Evolutionary conservation across 2,113 vertebrate species (phyloP).

Genomic region (Ochotona curzoniae): DNA sequence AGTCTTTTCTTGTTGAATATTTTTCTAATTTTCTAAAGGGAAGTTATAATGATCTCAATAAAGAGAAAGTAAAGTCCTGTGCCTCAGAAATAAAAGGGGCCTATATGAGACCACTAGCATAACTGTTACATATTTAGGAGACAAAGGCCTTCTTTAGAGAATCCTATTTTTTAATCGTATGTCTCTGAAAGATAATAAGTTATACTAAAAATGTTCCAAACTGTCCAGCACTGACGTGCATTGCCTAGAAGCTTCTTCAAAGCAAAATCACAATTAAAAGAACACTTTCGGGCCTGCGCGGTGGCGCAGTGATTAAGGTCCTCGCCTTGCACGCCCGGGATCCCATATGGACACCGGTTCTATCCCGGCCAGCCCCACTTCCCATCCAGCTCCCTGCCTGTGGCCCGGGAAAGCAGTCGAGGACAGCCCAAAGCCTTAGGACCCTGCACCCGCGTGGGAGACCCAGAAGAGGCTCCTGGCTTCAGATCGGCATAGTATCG

Average conservation of each 20-base stretch:
- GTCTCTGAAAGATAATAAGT: constrained; percentile 12
- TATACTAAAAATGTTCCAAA: constrained; percentile 22
- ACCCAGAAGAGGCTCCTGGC: too few relatives aligned
- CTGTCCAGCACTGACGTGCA: neutral
- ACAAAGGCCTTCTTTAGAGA: constrained; percentile 6
- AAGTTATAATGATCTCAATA: constrained; percentile 2
- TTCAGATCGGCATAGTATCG: too few relatives aligned
- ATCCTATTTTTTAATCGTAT: constrained; percentile 13
- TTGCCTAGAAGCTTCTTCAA: constrained; percentile 31
- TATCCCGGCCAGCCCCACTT: too few relatives aligned
- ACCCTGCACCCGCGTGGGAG: too few relatives aligned
- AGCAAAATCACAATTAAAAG: constrained; percentile 51
- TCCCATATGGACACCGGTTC: too few relatives aligned
- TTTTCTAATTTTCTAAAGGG: constrained; percentile 48
- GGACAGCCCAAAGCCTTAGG: too few relatives aligned
- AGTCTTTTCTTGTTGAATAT: constrained; percentile 31
- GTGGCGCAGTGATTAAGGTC: too few relatives aligned
- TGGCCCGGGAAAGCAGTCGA: too few relatives aligned
- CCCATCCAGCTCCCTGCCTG: too few relatives aligned
- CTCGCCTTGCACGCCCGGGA: too few relatives aligned
- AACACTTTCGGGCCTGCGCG: too few relatives aligned
- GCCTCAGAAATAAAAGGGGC: constrained; percentile 18
- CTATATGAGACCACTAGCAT: neutral
- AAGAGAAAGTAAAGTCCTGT: constrained; percentile 3
- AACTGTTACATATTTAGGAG: neutral